Percentiles rank a stretch among this genome's conserved stretches.
Conservation (phyloP, 1,140 invertebrate genomes). For the Cherax quadricarinatus region DNA sequence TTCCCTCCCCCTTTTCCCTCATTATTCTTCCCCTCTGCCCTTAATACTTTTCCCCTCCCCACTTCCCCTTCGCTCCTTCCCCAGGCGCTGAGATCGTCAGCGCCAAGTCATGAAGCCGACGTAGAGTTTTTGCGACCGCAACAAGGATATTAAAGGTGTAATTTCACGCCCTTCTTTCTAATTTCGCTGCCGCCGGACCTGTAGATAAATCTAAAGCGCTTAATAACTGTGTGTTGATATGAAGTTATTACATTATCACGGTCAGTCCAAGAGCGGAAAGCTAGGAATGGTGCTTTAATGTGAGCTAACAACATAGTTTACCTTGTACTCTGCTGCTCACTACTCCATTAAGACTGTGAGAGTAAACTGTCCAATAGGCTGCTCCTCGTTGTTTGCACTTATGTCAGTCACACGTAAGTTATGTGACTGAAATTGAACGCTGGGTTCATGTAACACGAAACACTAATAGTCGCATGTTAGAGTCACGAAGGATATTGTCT, state of each 20-base stretch:
- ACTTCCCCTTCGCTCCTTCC: not conserved
- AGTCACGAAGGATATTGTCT: too few species aligned
- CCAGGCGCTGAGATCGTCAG: not conserved
- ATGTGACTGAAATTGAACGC: too few species aligned
- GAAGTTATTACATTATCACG: not conserved
- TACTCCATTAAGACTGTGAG: too few species aligned
- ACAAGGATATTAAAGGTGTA: slow-evolving; percentile 1
- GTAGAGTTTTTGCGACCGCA: not conserved
- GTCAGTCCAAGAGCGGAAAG: not conserved
- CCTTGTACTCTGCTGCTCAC: not conserved
- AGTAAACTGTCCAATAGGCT: too few species aligned
- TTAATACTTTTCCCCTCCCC: not conserved
- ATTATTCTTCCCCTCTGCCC: not conserved
- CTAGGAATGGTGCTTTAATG: not conserved
- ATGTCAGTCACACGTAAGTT: too few species aligned
- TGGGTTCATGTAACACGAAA: too few species aligned
- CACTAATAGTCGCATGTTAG: too few species aligned
- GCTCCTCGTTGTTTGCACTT: too few species aligned
- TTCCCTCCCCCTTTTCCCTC: not conserved
- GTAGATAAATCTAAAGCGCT: slow-evolving; percentile 33
- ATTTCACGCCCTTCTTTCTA: slow-evolving; percentile 52
- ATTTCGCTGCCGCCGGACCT: slow-evolving; percentile 8
- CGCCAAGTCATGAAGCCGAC: not conserved
- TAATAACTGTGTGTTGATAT: slow-evolving; percentile 22
- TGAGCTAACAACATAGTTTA: not conserved